phyloP scores from a whole-genome alignment of 2,113 vertebrate genomes.

The Lethenteron reissneri region DNA sequence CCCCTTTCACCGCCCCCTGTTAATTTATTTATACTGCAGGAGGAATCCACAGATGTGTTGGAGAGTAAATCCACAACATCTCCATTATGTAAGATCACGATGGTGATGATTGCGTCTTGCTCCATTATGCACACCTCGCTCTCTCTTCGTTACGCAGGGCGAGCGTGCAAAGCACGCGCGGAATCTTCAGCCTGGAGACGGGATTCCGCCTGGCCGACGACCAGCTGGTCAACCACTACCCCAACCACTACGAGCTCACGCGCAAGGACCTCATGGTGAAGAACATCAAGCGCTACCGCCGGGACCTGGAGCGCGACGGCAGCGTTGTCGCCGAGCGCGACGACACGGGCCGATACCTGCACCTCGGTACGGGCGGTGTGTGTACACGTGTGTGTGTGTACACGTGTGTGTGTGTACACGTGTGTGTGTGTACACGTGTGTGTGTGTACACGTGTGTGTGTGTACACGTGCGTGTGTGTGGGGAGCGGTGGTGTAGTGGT shows the following conservation, averaged over 20 bases:
- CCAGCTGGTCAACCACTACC: constrained; percentile 93
- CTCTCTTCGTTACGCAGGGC: constrained; percentile 33
- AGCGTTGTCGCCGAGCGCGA: constrained; percentile 81
- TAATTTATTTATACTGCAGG: too few relatives aligned
- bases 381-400: background rate
- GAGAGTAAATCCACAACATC: too few relatives aligned
- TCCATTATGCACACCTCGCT: background rate
- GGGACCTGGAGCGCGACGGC: constrained; percentile 74
- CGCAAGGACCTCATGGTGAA: constrained; percentile 96
- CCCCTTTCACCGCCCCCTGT: too few relatives aligned
- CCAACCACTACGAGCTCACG: constrained; percentile 91
- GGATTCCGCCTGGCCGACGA: constrained; percentile 89
- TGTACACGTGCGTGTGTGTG: too few relatives aligned
- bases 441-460: too few relatives aligned
- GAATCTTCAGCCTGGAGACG: constrained; percentile 74
- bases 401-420: background rate
- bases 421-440: too few relatives aligned
- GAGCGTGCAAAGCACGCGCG: constrained; percentile 89
- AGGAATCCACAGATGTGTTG: too few relatives aligned
- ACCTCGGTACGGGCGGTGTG: constrained; percentile 34
- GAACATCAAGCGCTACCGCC: constrained; percentile 86
- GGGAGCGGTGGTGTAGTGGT: too few relatives aligned
- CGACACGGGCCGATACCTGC: constrained; percentile 75
- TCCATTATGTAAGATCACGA: too few relatives aligned
- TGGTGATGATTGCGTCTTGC: rapidly evolving